A percentile compares a stretch with the other conserved stretches of the same genome.
Evolutionary conservation across 2,113 vertebrate genomes (phyloP).

Genomic region (Sapayoa aenigma): DNA sequence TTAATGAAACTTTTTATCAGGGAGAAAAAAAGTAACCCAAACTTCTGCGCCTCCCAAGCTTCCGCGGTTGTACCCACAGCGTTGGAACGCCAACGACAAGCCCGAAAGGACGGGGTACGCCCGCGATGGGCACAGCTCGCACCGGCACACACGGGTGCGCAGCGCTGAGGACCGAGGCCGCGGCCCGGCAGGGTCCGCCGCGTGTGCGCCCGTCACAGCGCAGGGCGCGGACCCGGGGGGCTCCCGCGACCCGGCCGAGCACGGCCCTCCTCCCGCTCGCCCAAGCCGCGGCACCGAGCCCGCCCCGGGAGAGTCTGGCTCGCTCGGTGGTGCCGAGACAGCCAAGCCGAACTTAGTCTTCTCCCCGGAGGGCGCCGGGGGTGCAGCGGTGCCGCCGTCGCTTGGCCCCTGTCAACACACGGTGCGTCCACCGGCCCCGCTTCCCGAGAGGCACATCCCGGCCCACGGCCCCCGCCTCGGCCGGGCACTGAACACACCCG

Average conservation of each 20-base stretch:
- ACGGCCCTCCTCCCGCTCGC: neutral
- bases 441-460: neutral
- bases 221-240: neutral
- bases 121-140: neutral
- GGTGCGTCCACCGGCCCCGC: neutral
- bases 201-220: rapidly evolving
- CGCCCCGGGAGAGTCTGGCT: neutral
- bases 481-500: neutral
- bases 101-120: neutral
- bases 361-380: neutral
- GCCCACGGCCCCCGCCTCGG: neutral
- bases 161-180: rapidly evolving
- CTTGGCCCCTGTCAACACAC: neutral
- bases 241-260: too few relatives aligned
- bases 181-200: neutral
- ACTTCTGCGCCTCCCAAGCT: neutral
- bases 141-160: neutral
- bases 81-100: neutral
- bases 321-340: neutral
- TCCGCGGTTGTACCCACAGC: neutral
- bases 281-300: neutral
- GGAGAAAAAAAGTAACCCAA: neutral
- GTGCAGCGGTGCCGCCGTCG: neutral
- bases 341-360: neutral
- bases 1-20: neutral